A percentile compares a stretch with the other conserved stretches of the same genome.
These are phyloP conservation scores for Hapalemur alaotrensis DNA, from an alignment of 2,797 vertebrate species.

Conservation along the genomic window DNA sequence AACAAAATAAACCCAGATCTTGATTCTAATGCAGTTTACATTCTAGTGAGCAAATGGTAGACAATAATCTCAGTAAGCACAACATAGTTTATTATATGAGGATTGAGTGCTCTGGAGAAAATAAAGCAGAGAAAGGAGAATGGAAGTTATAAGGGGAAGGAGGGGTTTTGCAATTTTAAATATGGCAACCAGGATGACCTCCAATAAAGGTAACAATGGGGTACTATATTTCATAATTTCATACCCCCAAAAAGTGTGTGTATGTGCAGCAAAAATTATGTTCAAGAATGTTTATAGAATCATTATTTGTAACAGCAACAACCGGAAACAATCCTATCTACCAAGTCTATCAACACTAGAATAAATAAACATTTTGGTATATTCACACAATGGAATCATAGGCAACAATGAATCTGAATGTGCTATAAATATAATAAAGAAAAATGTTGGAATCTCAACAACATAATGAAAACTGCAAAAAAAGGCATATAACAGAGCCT, in stretches of 20 bases:
- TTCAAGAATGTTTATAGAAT: neutral
- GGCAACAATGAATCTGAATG: neutral
- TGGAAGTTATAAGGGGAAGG: neutral
- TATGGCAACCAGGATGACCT: neutral
- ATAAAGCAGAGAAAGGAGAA: neutral
- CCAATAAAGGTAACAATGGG: neutral
- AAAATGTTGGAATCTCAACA: neutral
- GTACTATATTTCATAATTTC: neutral
- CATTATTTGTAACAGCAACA: neutral
- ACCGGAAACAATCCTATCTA: neutral
- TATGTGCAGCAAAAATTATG: neutral
- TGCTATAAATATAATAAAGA: neutral
- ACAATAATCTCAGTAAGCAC: neutral
- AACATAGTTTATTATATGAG: neutral
- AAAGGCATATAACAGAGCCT: neutral
- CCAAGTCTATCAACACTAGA: neutral
- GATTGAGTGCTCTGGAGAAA: neutral
- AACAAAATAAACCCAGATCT: constrained; percentile 7
- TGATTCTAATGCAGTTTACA: neutral
- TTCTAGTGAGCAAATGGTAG: neutral
- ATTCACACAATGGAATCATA: neutral
- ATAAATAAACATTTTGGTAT: neutral
- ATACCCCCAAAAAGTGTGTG: neutral
- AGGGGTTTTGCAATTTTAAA: neutral
- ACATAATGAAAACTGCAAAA: neutral